Evolutionary conservation across 2,888 invertebrate genomes (phyloP).

Genomic region (Orgyia antiqua): DNA sequence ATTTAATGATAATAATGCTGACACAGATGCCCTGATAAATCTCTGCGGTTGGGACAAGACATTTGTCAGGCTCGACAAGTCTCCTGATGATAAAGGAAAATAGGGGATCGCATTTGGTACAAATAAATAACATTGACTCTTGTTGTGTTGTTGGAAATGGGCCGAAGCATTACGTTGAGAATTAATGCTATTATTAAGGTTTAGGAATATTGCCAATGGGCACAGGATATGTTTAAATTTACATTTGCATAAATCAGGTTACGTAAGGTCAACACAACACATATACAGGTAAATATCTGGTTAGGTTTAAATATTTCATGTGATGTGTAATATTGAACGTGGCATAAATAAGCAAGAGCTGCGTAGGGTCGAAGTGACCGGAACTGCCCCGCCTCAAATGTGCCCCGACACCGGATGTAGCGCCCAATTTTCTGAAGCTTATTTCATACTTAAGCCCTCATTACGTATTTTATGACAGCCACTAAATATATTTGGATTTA

Average conservation of each 20-base stretch:
- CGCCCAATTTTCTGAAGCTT: conserved; percentile 28
- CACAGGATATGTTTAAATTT: too few species aligned
- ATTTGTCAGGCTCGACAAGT: conserved; percentile 10
- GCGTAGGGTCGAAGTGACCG: conserved; percentile 19
- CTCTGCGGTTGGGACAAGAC: conserved; percentile 8
- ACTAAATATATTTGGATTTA: conserved; percentile 5
- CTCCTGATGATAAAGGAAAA: conserved; percentile 7
- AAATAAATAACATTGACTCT: conserved; percentile 8
- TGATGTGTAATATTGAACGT: conserved; percentile 8
- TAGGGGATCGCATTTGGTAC: conserved; percentile 3
- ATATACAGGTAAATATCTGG: too few species aligned
- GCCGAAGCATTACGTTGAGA: too few species aligned
- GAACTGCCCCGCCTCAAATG: conserved; percentile 12
- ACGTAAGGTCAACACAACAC: too few species aligned
- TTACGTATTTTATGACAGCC: conserved; percentile 26
- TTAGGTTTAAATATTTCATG: too few species aligned
- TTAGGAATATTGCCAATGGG: too few species aligned
- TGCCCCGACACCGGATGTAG: conserved; percentile 21
- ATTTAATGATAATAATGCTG: conserved; percentile 8
- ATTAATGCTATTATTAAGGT: too few species aligned
- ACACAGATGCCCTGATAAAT: conserved; percentile 14
- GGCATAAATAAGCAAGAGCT: conserved; percentile 18
- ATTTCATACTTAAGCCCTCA: conserved; percentile 30
- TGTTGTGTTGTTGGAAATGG: background rate
- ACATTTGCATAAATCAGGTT: too few species aligned